Base-by-base conservation (phyloP, 1,140 invertebrate genomes). In the Tetramorium alpestre region DNA sequence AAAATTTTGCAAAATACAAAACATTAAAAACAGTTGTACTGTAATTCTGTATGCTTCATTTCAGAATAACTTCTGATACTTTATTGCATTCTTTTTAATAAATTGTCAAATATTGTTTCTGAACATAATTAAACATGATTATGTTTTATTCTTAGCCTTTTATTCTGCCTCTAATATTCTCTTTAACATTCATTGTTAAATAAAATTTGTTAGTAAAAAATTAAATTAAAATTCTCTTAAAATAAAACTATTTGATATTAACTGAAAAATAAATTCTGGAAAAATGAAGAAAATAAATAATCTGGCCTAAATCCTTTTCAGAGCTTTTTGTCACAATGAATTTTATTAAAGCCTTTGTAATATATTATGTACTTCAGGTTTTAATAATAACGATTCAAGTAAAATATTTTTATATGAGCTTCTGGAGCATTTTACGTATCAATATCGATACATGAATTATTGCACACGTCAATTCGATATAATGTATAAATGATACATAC, bases 401-500 rank as follows among this genome's bases (percentile, higher is more conserved):
- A 56, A 77, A 77, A 76, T 28, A 13, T 60, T 25, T 3, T 33
- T 33, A 33, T 33, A 33, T 33, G 3, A 60, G 54, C 0, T 76
- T 41, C 13, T 1, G 16, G 6, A 60, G 60, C 1, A 49, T 18
- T 11, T 44, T 22, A 33, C n/a, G 33, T n/a, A 38, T 33, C 16
- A 1, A n/a, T 25, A 11, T 28, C 7, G 0, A 1, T 41, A 60
- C 44, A 41, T 13, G 11, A n/a, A 51, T 18, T 22, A 13, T 33
- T 41, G 13, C 3, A 16, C 38, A 49, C 41, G 51, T 47, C 6
- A 10, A 56, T 41, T 56, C 11, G 1, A 58, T 44, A 49, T 49
- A 49, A 58, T 8, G 51, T 38, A 41, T 41, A 44, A 11, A 38
- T 16, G 0, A 58, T 87, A 96, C 96, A 96, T 94, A 97, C 96